A percentile compares a stretch with the other conserved stretches of the same genome.
Conservation (phyloP, 2,888 invertebrate species). For the Parasteatoda lunata region DNA sequence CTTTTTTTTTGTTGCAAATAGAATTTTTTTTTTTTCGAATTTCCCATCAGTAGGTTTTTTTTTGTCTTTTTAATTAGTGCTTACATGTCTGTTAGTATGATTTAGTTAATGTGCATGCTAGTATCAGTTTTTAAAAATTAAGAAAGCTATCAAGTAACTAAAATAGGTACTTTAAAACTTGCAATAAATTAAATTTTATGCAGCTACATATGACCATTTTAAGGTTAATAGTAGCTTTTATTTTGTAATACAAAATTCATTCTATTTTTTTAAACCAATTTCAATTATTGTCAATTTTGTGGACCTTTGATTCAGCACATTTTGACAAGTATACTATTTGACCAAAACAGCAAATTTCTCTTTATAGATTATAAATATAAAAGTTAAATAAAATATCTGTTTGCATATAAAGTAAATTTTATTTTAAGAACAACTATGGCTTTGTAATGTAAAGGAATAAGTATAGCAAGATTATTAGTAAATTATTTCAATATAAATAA, state of each 20-base stretch:
- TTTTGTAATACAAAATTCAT: neutral
- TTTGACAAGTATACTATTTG: too few relatives aligned
- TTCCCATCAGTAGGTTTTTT: neutral
- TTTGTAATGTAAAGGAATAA: too few relatives aligned
- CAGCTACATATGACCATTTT: neutral
- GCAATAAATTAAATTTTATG: neutral
- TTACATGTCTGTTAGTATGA: neutral
- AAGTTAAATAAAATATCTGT: too few relatives aligned
- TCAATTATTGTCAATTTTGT: too few relatives aligned
- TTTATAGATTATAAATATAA: too few relatives aligned
- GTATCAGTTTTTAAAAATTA: neutral
- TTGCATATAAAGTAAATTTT: too few relatives aligned
- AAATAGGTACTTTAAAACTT: neutral
- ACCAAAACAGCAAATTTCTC: too few relatives aligned
- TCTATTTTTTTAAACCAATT: neutral
- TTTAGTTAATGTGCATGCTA: too few relatives aligned
- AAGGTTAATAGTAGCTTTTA: constrained; percentile 43
- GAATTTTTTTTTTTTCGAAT: neutral
- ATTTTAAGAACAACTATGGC: too few relatives aligned
- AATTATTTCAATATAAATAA: too few relatives aligned
- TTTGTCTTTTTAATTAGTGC: neutral
- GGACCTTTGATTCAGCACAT: too few relatives aligned
- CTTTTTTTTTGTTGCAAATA: neutral
- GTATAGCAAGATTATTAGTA: too few relatives aligned
- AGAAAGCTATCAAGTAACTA: neutral